These are phyloP conservation scores for Pterostichus niger DNA, from an alignment of 2,888 invertebrate genomes.

Conservation along the genomic window DNA sequence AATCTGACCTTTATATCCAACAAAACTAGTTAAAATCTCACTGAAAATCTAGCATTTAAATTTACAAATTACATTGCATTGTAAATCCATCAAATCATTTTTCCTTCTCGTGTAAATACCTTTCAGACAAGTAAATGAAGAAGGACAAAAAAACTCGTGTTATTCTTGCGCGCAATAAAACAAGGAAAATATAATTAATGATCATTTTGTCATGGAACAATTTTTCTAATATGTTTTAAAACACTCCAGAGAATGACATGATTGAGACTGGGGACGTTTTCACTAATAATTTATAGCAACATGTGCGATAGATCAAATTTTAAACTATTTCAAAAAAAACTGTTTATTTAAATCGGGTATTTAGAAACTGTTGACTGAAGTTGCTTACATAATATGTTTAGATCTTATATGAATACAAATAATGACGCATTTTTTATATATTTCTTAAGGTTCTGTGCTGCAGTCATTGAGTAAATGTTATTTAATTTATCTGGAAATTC, in stretches of 20 bases:
- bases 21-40: constrained; percentile 7
- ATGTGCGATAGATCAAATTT: neutral
- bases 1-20: neutral
- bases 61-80: constrained; percentile 20
- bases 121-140: constrained; percentile 50
- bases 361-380: too few relatives aligned
- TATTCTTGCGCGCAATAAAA: constrained; percentile 39
- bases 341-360: too few relatives aligned
- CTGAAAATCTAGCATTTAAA: constrained; percentile 18
- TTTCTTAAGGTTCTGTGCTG: too few relatives aligned
- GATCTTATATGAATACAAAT: too few relatives aligned
- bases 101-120: constrained; percentile 40
- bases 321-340: neutral
- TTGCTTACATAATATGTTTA: too few relatives aligned
- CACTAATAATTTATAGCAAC: constrained; percentile 25
- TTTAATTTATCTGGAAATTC: too few relatives aligned
- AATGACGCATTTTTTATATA: too few relatives aligned
- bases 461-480: too few relatives aligned
- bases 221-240: constrained; percentile 62
- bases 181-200: constrained; percentile 64
- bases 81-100: constrained; percentile 30
- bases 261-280: constrained; percentile 28
- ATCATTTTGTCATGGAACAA: constrained; percentile 58
- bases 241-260: constrained; percentile 53
- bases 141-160: constrained; percentile 42